phyloP scores from a whole-genome alignment of 2,797 vertebrate genomes.

The Astyanax mexicanus region DNA sequence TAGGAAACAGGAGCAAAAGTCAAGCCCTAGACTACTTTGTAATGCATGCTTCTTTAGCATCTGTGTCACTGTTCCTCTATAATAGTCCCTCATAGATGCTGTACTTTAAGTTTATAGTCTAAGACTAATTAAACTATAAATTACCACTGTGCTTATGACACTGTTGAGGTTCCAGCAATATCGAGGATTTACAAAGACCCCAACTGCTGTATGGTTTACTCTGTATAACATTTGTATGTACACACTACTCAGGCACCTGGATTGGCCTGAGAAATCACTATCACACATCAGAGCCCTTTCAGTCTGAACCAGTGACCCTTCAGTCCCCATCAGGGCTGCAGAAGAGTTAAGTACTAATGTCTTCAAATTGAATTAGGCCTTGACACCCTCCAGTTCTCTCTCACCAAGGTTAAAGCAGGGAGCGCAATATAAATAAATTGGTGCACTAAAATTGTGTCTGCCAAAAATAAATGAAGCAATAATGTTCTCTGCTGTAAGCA shows the following conservation, averaged over 20 bases:
- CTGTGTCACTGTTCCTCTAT: not conserved
- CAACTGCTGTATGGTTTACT: not conserved
- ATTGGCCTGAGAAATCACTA: not conserved
- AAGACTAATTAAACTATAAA: conserved; percentile 16
- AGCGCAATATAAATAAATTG: conserved; percentile 75
- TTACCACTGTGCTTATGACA: not conserved
- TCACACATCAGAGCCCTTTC: conserved; percentile 4
- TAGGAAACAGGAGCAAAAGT: not conserved
- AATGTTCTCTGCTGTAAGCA: conserved; percentile 76
- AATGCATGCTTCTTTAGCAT: conserved; percentile 10
- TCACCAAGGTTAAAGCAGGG: conserved; percentile 77
- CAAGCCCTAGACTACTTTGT: not conserved
- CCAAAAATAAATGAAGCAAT: conserved; percentile 84
- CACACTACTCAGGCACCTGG: not conserved
- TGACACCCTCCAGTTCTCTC: conserved; percentile 56
- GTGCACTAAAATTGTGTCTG: conserved; percentile 74
- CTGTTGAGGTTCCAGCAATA: not conserved
- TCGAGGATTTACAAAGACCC: not conserved
- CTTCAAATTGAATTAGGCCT: conserved; percentile 59
- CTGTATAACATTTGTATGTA: not conserved
- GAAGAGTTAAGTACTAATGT: conserved; percentile 47
- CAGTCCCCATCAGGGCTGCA: conserved; percentile 25
- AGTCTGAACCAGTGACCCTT: not conserved
- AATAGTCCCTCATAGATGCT: not conserved
- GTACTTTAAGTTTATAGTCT: not conserved